phyloP scores from a whole-genome alignment of 1,140 invertebrate species.

The Cyclargus thomasi region DNA sequence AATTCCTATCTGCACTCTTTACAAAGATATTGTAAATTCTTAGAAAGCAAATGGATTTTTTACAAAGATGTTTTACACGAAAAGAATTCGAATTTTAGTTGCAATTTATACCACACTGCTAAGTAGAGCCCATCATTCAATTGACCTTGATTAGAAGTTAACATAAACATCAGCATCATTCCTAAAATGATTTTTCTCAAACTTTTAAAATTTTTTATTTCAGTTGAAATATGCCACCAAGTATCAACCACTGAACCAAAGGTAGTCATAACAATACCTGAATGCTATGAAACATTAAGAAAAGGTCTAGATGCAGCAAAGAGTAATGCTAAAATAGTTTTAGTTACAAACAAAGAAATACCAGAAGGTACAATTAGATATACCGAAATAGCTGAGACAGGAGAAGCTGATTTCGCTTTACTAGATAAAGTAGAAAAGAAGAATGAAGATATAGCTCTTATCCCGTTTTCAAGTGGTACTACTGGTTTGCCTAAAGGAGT shows the following conservation, averaged over 20 bases:
- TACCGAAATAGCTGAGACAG: slow-evolving; percentile 64
- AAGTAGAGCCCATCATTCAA: too few relatives aligned
- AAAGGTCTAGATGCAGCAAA: slow-evolving; percentile 51
- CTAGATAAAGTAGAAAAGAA: slow-evolving; percentile 53
- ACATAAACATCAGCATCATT: not conserved
- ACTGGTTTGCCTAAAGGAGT: slow-evolving; percentile 95
- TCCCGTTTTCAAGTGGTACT: slow-evolving; percentile 90
- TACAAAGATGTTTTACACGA: too few relatives aligned
- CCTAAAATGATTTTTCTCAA: too few relatives aligned
- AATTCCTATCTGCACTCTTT: too few relatives aligned
- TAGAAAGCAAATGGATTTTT: too few relatives aligned
- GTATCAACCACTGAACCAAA: slow-evolving; percentile 77
- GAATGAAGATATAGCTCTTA: slow-evolving; percentile 71
- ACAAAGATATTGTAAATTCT: too few relatives aligned
- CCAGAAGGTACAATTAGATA: slow-evolving; percentile 71
- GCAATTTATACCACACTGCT: too few relatives aligned
- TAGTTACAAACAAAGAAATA: slow-evolving; percentile 43
- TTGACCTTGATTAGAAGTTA: not conserved
- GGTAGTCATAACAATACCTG: slow-evolving; percentile 78
- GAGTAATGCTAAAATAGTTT: slow-evolving; percentile 64
- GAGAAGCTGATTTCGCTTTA: slow-evolving; percentile 44
- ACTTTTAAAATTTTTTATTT: slow-evolving; percentile 32
- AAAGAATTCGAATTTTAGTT: too few relatives aligned
- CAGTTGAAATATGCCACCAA: slow-evolving; percentile 84
- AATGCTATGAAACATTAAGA: slow-evolving; percentile 58